A percentile compares a stretch with the other conserved stretches of the same genome.
phyloP scores from a whole-genome alignment of 2,888 invertebrate species.

The Sabellastarte sp. region DNA sequence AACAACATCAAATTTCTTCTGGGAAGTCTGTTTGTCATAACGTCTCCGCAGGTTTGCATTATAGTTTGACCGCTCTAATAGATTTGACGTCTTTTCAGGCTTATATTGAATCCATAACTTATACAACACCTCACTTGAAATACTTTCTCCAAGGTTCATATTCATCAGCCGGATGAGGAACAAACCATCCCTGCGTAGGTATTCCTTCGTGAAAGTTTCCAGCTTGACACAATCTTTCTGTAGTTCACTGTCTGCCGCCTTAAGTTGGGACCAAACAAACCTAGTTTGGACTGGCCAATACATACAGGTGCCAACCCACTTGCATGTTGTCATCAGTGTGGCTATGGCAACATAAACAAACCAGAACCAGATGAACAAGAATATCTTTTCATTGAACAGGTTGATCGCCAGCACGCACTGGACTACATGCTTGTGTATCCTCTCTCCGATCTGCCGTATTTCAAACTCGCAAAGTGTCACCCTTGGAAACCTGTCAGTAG shows the following conservation, averaged over 20 bases:
- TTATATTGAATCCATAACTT: no score
- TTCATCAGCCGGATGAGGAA: not conserved
- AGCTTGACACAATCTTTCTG: not conserved
- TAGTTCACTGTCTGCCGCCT: not conserved
- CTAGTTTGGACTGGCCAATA: constrained; percentile 33
- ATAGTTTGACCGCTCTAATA: no score
- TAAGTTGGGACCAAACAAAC: constrained; percentile 12
- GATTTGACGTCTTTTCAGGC: no score
- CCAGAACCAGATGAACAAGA: constrained; percentile 7
- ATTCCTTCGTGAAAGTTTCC: not conserved
- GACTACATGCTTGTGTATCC: constrained; percentile 1
- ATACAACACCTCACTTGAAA: not conserved
- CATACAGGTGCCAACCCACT: constrained; percentile 57
- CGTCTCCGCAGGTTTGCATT: no score
- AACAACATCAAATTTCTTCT: no score
- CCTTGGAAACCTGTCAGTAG: not conserved
- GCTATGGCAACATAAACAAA: not conserved
- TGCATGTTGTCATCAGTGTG: constrained; percentile 44
- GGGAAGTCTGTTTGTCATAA: no score
- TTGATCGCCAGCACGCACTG: constrained; percentile 5
- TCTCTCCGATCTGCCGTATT: not conserved
- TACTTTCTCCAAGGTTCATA: not conserved
- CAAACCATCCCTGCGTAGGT: not conserved
- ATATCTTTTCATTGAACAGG: constrained; percentile 4
- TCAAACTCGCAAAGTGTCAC: constrained; percentile 6